Evolutionary conservation across 2,113 vertebrate species (phyloP).

Genomic region (Fukomys damarensis): DNA sequence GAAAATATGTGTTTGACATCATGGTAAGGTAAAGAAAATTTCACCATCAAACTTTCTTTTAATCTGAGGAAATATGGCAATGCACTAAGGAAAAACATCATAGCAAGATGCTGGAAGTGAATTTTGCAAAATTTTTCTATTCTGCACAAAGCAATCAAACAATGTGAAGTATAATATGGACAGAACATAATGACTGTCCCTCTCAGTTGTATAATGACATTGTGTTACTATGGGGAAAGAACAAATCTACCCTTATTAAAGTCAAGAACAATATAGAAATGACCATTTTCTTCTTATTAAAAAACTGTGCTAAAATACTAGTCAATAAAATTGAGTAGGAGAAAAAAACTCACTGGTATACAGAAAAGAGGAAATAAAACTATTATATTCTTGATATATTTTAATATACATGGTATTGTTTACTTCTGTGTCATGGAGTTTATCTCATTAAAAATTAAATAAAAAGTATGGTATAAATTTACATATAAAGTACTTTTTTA

Average conservation of each 20-base stretch:
- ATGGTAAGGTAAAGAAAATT: background rate
- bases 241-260: background rate
- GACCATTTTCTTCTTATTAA: background rate
- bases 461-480: background rate
- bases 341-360: background rate
- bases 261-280: background rate
- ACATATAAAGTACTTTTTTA: background rate
- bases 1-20: background rate
- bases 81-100: background rate
- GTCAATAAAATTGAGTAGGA: background rate
- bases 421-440: background rate
- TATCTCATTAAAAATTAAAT: background rate
- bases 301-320: background rate
- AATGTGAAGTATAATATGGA: background rate
- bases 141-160: background rate
- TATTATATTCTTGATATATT: background rate
- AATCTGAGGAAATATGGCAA: background rate
- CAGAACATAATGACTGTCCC: background rate
- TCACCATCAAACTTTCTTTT: background rate
- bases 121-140: background rate
- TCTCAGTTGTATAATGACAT: background rate
- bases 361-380: background rate
- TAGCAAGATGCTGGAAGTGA: background rate
- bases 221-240: background rate
- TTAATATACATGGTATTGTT: background rate